Percentiles rank a stretch among this genome's conserved stretches.
phyloP scores from a whole-genome alignment of 2,113 vertebrate species.

The pig (Sus scrofa) region T2T-Sscrofa CM000812.6:2393001-2393500 shows the following conservation, averaged over 20 bases:
- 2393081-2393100: accelerated
- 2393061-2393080: neutral
- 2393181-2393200: neutral
- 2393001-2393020: neutral
- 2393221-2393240: neutral
- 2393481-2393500: neutral
- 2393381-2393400: neutral
- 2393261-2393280: neutral
- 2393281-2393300: no score
- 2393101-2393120: accelerated
- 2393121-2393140: accelerated
- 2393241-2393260: neutral
- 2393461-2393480: neutral
- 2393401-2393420: neutral
- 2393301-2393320: neutral
- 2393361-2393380: neutral
- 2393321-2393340: neutral
- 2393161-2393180: neutral
- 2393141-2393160: no score
- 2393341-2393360: neutral
- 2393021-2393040: accelerated
- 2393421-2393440: neutral
- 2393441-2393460: neutral
- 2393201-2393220: neutral
- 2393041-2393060: neutral